Percentiles rank a stretch among this genome's conserved stretches.
Evolutionary conservation across 1,140 invertebrate species (phyloP).

Genomic region (Drosophila busckii): DNA sequence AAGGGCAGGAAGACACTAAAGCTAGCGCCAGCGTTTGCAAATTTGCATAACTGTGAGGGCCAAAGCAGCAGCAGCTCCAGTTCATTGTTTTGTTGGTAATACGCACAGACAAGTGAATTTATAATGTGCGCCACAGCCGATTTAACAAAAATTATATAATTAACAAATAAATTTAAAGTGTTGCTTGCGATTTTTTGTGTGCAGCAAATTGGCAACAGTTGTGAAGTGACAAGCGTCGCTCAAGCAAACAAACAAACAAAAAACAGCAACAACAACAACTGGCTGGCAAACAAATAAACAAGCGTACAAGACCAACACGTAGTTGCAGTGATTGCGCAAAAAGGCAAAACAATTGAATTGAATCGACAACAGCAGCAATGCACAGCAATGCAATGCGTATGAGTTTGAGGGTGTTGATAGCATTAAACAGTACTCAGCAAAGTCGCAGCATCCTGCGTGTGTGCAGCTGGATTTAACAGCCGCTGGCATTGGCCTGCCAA

Average conservation of each 20-base stretch:
- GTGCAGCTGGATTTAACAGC: constrained; percentile 36
- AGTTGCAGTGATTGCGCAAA: constrained; percentile 65
- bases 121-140: constrained; percentile 6
- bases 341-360: constrained; percentile 72
- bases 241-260: constrained; percentile 32
- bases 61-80: too few relatives aligned
- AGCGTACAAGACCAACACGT: constrained; percentile 51
- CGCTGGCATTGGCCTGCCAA: constrained; percentile 36
- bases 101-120: too few relatives aligned
- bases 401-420: constrained; percentile 50
- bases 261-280: too few relatives aligned
- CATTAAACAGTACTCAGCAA: constrained; percentile 62
- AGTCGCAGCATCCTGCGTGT: constrained; percentile 56
- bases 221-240: too few relatives aligned
- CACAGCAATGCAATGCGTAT: neutral
- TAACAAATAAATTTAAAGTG: too few relatives aligned
- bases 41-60: too few relatives aligned
- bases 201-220: constrained; percentile 50
- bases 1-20: too few relatives aligned
- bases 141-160: constrained; percentile 15
- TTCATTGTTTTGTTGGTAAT: too few relatives aligned
- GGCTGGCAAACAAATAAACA: constrained; percentile 67
- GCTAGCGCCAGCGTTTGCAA: too few relatives aligned
- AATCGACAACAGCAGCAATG: constrained; percentile 53
- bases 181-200: too few relatives aligned